phyloP scores from a whole-genome alignment of 2,113 vertebrate genomes.

The Gobiocypris rarus region DNA sequence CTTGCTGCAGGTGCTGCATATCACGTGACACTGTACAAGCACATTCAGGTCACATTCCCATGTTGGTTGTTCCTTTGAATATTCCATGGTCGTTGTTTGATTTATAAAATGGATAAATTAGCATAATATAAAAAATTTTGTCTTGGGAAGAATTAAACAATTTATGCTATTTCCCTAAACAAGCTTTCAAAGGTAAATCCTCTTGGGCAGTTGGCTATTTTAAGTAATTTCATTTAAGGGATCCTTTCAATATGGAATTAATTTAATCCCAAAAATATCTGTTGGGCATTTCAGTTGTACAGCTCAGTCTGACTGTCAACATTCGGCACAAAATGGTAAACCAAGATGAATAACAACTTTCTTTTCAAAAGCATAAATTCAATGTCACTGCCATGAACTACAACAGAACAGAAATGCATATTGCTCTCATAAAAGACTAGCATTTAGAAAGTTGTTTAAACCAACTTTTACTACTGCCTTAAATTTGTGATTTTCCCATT shows the following conservation, averaged over 20 bases:
- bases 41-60: neutral
- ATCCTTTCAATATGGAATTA: neutral
- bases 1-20: neutral
- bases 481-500: neutral
- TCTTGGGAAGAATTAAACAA: too few relatives aligned
- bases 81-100: too few relatives aligned
- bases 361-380: neutral
- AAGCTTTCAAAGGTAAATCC: conserved; percentile 3
- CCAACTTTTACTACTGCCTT: neutral
- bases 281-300: neutral
- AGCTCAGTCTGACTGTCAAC: neutral
- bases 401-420: neutral
- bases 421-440: neutral
- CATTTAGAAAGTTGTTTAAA: neutral
- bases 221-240: neutral
- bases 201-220: neutral
- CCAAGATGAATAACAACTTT: neutral
- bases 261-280: neutral
- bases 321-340: neutral
- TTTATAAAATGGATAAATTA: too few relatives aligned
- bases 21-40: neutral
- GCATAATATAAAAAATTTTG: neutral
- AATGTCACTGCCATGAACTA: neutral
- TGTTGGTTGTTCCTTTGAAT: neutral
- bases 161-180: too few relatives aligned